Evolutionary conservation across 2,888 invertebrate genomes (phyloP), one percentile per base, ranked within the genome.

Genomic region (Agrotis exclamationis): DNA sequence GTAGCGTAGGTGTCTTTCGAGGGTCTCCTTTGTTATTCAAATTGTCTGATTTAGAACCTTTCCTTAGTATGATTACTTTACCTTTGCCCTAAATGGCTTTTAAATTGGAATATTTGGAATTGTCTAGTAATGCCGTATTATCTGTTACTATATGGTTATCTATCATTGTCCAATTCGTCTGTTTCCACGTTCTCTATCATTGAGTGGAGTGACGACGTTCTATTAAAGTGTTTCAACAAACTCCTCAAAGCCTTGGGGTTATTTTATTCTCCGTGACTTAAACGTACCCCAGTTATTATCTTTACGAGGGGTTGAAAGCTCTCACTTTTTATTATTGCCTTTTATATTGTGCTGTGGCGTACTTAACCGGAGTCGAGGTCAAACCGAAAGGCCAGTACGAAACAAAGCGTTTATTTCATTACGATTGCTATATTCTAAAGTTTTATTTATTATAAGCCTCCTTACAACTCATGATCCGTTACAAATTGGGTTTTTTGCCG

Each of bases 301-400:
- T 94, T 94, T 94, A 95, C 91, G 94, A 95, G 93, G 94, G 93
- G 93, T 92, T 94, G 92, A 94, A 93, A 94, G 92, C 93, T 91
- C 91, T 90, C 92, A 90, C 88, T 93, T 94, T 93, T 93, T 94
- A 91, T 93, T 93, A 93, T 93, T 91, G 89, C 91, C 89, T 88
- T 92, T 92, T 92, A 92, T 91, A 90, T 92, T 92, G 90, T 91
- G 86, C 87, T 87, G 86, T 87, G 85, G 88, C 86, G 69, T 82
- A 90, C 90, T 93, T 92, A 92, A 92, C 89, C 85, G 89, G 86
- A 88, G 87, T 80, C 88, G 89, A 90, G 91, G 90, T 90, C 91
- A 86, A 86, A 84, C 77, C 69, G 80, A 85, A 89, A 84, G 86
- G 87, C 87, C 81, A 72, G 63, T 77, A 84, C 80, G 84, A 88